Percentiles rank a stretch among this genome's conserved stretches.
Conservation (phyloP, 2,888 invertebrate species). For the Isoperla grammatica region DNA sequence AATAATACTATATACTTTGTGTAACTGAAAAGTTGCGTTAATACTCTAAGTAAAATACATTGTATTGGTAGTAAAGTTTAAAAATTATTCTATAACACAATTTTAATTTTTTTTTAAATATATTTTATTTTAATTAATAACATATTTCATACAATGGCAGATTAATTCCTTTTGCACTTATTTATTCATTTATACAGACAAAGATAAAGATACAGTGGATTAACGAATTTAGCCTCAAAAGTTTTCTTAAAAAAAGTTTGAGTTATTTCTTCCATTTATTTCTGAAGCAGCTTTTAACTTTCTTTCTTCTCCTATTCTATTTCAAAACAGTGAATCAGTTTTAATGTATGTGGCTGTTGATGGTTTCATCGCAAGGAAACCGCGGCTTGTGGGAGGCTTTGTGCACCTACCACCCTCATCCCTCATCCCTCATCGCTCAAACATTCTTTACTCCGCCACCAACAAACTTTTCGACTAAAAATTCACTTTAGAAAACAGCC, state of each 20-base stretch:
- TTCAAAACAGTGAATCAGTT: slow-evolving; percentile 15
- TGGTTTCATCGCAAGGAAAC: slow-evolving; percentile 13
- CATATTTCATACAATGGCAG: background rate
- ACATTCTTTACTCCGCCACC: slow-evolving; percentile 7
- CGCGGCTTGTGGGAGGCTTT: slow-evolving; percentile 2
- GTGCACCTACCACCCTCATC: background rate
- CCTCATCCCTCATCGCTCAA: background rate
- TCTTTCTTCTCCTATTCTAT: slow-evolving; percentile 9
- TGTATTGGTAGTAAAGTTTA: too few species aligned
- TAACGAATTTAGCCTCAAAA: slow-evolving; percentile 14
- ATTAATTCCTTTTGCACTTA: slow-evolving; percentile 1
- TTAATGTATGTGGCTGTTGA: slow-evolving; percentile 16
- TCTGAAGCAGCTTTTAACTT: slow-evolving; percentile 13
- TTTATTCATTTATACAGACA: slow-evolving; percentile 13
- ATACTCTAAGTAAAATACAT: too few species aligned
- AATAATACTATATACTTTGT: too few species aligned
- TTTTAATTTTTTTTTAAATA: too few species aligned
- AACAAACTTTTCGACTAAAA: slow-evolving; percentile 16
- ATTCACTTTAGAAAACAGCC: slow-evolving; percentile 18
- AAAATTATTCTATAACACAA: too few species aligned
- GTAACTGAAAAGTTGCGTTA: too few species aligned
- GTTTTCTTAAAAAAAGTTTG: slow-evolving; percentile 11
- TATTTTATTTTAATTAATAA: background rate
- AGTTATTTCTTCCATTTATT: slow-evolving; percentile 7
- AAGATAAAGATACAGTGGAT: slow-evolving; percentile 3